Evolutionary conservation across 1,140 invertebrate species (phyloP), one percentile per base, ranked within the genome.

Genomic region (Drosophila kikkawai): DNA sequence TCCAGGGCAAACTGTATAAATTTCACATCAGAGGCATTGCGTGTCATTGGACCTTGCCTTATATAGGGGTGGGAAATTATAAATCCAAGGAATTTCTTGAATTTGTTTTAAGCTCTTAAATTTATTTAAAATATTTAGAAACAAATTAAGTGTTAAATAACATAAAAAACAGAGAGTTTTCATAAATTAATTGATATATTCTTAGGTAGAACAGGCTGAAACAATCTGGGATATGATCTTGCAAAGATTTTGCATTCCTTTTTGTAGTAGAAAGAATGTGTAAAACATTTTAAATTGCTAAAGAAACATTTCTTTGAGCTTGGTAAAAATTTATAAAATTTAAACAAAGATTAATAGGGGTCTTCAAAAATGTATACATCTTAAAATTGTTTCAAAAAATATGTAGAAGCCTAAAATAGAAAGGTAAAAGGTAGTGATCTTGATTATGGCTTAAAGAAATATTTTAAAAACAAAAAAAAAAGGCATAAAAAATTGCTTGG

Each of bases 11-110:
- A 39, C 59, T 65, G 71, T 57, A 80, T 80, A 66, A 80, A 76
- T 81, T 59, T 69, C 32, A 48, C 45, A 76, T 57, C 64, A 77
- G 29, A 50, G 47, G 32, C 68, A 36, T 75, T 63, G 48, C 63
- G 75, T 77, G 75, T 78, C 75, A 78, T 57, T 68, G 75, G 74
- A 78, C 75, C 75, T 68, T 77, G 42, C 42, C 50, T 64, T 63
- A 22, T 65, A 19, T 50, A 29, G 26, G 42, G 50, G 15, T 55
- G 58, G 42, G 22, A 37, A 59, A 26, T 36, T 45, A 8, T 17
- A 13, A 36, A 17, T 8, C 17, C 13, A 34, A 36, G 17, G 51
- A 26, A 26, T 57, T 17, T 12, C 4, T 19, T 29, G 36, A 11
- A 15, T 5, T 5, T 1, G 4, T 48, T 15, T 36, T 1, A 37